phyloP scores from a whole-genome alignment of 2,113 vertebrate genomes.

The Varanus salvator region DNA sequence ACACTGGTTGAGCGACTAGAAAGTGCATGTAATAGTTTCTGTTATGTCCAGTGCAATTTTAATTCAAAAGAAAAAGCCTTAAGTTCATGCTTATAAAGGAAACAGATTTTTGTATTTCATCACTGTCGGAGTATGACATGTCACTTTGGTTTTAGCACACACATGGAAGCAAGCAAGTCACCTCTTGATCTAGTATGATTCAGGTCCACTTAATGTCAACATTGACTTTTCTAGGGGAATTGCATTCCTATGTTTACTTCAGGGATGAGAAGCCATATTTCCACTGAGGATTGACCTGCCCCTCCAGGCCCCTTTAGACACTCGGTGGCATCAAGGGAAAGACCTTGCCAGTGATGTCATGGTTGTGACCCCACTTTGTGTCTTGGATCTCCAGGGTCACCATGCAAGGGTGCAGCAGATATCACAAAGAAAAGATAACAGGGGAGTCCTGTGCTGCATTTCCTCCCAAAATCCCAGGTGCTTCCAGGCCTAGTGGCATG shows the following conservation, averaged over 20 bases:
- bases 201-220: constrained; percentile 29
- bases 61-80: not conserved
- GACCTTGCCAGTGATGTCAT: no score
- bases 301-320: no score
- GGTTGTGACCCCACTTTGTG: no score
- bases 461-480: no score
- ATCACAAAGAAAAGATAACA: no score
- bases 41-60: not conserved
- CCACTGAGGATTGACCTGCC: no score
- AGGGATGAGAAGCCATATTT: no score
- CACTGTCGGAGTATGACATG: not conserved
- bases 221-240: not conserved
- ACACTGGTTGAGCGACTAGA: constrained; percentile 22
- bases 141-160: not conserved
- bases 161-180: not conserved
- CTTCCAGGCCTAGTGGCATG: no score
- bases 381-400: no score
- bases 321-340: no score
- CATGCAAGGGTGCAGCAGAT: no score
- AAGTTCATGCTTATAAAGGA: not conserved
- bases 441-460: no score
- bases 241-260: constrained; percentile 6
- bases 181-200: not conserved
- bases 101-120: not conserved
- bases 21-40: constrained; percentile 23